Conservation (phyloP, 1,140 invertebrate species). For the Bradynema listronoti region DNA sequence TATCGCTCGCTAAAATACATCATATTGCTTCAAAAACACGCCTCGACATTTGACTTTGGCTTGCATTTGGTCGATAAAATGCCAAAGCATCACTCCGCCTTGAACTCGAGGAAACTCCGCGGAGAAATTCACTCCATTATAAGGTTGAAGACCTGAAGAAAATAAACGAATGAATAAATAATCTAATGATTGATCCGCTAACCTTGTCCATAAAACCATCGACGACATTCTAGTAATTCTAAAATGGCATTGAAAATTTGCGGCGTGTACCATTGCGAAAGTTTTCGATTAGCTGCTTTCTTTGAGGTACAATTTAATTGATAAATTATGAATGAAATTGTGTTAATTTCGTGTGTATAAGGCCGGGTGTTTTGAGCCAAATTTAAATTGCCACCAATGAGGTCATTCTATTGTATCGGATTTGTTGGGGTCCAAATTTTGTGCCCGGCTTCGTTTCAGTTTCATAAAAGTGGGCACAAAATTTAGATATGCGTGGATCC, state of each 20-base stretch:
- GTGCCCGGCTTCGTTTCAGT: no score
- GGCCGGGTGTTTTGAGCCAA: no score
- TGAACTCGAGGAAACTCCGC: slow-evolving; percentile 26
- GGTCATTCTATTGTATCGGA: no score
- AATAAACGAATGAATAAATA: slow-evolving; percentile 1
- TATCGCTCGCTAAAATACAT: slow-evolving; percentile 5
- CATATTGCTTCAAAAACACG: slow-evolving; percentile 5
- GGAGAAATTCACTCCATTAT: slow-evolving; percentile 30
- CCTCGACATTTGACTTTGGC: slow-evolving; percentile 23
- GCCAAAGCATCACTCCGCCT: slow-evolving; percentile 31
- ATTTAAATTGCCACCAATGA: no score
- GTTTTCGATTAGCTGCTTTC: slow-evolving; percentile 7
- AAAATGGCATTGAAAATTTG: slow-evolving; percentile 3
- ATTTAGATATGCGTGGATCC: no score
- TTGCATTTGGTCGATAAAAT: slow-evolving; percentile 19
- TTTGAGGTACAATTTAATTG: not conserved
- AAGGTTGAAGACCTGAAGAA: slow-evolving; percentile 10
- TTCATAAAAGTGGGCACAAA: no score
- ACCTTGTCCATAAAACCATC: slow-evolving; percentile 17
- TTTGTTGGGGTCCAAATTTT: no score
- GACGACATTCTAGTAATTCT: not conserved
- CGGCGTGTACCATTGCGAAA: slow-evolving; percentile 4
- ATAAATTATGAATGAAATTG: not conserved
- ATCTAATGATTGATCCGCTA: not conserved
- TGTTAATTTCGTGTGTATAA: no score